A percentile compares a stretch with the other conserved stretches of the same genome.
Evolutionary conservation across 2,888 invertebrate genomes (phyloP).

Genomic region (Synanthedon andrenaeformis): DNA sequence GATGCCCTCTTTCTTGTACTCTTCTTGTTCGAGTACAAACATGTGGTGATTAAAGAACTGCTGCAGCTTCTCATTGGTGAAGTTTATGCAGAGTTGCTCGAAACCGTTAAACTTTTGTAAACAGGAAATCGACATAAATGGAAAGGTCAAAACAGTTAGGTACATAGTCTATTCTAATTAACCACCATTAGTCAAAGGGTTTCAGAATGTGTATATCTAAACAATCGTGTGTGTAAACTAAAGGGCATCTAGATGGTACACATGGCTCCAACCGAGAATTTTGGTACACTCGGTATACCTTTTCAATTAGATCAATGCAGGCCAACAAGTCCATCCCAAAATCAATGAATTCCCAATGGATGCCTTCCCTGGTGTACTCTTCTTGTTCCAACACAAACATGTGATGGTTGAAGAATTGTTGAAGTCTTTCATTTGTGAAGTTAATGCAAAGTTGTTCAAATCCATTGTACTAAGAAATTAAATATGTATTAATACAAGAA

Average conservation of each 20-base stretch:
- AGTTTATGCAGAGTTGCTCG: constrained; percentile 98
- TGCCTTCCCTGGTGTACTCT: constrained; percentile 97
- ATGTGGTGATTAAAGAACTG: constrained; percentile 99
- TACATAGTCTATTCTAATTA: constrained; percentile 9
- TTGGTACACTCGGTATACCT: constrained; percentile 75
- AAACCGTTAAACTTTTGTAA: constrained; percentile 88
- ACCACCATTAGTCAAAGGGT: not conserved
- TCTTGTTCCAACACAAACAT: constrained; percentile 99
- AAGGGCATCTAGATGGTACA: constrained; percentile 13
- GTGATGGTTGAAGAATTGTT: constrained; percentile 99
- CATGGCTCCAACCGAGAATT: constrained; percentile 25
- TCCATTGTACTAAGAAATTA: constrained; percentile 87
- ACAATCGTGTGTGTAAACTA: constrained; percentile 1
- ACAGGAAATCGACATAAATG: constrained; percentile 40
- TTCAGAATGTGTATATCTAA: not conserved
- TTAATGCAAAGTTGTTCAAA: constrained; percentile 99
- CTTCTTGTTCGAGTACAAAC: constrained; percentile 98
- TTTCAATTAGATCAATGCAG: constrained; percentile 98
- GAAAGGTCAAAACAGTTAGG: constrained; percentile 30
- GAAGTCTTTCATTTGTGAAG: constrained; percentile 99
- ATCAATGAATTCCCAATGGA: constrained; percentile 98
- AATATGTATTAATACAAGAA: constrained; percentile 38
- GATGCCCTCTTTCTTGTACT: constrained; percentile 94
- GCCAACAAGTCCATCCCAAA: constrained; percentile 99
- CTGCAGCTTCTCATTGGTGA: constrained; percentile 97